These are phyloP conservation scores for Heliothis virescens DNA, from an alignment of 1,140 invertebrate species.

Conservation along the genomic window DNA sequence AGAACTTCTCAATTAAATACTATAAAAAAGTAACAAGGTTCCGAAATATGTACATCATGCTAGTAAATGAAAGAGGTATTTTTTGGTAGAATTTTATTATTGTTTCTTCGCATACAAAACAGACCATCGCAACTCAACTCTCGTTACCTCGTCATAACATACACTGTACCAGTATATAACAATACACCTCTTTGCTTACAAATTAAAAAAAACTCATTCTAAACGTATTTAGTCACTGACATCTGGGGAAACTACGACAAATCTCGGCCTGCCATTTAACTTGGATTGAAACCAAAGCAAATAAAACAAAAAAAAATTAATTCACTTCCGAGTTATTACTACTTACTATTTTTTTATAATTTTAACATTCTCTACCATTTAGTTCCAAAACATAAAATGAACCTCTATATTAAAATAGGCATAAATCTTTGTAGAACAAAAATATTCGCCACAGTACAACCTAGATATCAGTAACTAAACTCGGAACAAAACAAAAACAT, in stretches of 20 bases:
- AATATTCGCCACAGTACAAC: not conserved
- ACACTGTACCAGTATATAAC: slow-evolving; percentile 40
- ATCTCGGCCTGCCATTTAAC: too few relatives aligned
- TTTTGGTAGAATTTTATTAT: slow-evolving; percentile 60
- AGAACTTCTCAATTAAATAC: too few relatives aligned
- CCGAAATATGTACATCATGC: too few relatives aligned
- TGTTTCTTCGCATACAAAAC: slow-evolving; percentile 70
- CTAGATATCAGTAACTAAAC: slow-evolving; percentile 6
- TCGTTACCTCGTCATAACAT: slow-evolving; percentile 56
- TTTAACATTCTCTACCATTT: too few relatives aligned
- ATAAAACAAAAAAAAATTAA: too few relatives aligned
- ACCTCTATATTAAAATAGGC: too few relatives aligned
- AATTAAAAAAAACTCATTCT: slow-evolving; percentile 16
- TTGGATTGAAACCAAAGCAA: too few relatives aligned
- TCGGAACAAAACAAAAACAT: slow-evolving; percentile 28
- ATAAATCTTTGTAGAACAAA: not conserved
- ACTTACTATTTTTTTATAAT: too few relatives aligned
- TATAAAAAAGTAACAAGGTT: not conserved
- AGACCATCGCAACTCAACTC: slow-evolving; percentile 65
- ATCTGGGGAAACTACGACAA: not conserved
- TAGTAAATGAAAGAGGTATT: not conserved
- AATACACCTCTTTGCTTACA: slow-evolving; percentile 1
- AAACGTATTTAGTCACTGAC: slow-evolving; percentile 17
- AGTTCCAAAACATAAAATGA: too few relatives aligned
- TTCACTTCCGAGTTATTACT: not conserved